Base-by-base conservation (phyloP, 2,888 invertebrate genomes). In the Tetragonisca angustula region DNA sequence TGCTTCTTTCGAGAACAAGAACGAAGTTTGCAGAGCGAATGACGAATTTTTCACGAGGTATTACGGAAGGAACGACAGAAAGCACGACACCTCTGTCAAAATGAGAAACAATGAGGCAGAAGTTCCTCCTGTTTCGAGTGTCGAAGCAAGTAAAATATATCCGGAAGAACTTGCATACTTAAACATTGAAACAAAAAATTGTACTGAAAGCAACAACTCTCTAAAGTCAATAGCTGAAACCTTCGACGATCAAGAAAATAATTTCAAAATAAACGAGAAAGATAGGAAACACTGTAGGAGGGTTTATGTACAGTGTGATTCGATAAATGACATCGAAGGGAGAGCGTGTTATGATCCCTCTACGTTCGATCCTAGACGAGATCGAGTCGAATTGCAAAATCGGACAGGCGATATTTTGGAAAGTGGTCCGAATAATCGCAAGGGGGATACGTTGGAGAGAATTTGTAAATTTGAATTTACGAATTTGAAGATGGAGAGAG, bases 1-100 rank as follows among this genome's bases (percentile, higher is more conserved):
- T 11, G 88, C 88, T 15, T 85, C 81, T 3, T 76, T 90, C 32
- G 91, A 91, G 19, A 80, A 27, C 19, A 84, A 78, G 36, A 85
- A 86, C 52, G 82, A 74, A 5, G 78, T n/a, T 32, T 85, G 83
- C 64, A 81, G 62, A 5, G 89, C 87, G n/a, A 75, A 89, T 21
- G 80, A 80, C 21, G 87, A 89, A 62, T 89, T 87, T 32, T 54
- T 86, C 4, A 54, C 83, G 2, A 80, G 54, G 56, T 89, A 78
- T 65, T 85, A 85, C 27, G 75, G 6, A 19, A 79, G 54, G 21
- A 73, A 59, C 36, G 9, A 27, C 9, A 19, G 3, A 17, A 50
- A 59, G 1, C 19, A 19, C 5, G n/a, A 56, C 4, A 11, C 49
- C 15, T 21, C 52, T n/a, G 9, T 52, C 0, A 19, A n/a, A 21